Evolutionary conservation across 1,140 invertebrate genomes (phyloP), one percentile per base, ranked within the genome.

Genomic region (Aradophagus sp.): DNA sequence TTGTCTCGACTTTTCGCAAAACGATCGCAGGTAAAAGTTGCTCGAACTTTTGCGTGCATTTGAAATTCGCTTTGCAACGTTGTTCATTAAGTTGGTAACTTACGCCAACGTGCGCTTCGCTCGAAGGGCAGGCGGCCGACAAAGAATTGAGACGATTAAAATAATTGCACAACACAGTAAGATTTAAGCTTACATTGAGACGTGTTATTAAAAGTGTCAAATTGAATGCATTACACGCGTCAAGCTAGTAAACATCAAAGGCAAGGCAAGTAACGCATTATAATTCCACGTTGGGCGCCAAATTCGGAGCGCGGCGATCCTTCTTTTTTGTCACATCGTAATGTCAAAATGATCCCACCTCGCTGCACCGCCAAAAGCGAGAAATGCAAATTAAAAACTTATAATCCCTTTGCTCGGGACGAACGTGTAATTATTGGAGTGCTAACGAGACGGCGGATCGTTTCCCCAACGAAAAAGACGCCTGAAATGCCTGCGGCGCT

Each of bases 331-430:
- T 58, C 56, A 26, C 42, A 23, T 47, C 27, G 52, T 67, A 67
- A 73, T 73, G 63, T 73, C 63, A 63, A 63, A 73, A 73, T 73
- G 67, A 73, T 73, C n/a, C n/a, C n/a, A 53, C 56, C 50, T 36
- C 44, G 29, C 26, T 62, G 17, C 29, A 12, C 17, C 39, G 23
- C 58, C 70, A 68, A 73, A 65, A 67, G 47, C 68, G 59, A 71
- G 59, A 72, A 72, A 66, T 50, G 55, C 63, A 59, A 52, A 67
- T 66, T 73, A 73, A 73, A 73, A 73, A 65, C 39, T 59, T 56
- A 53, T 52, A 67, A 73, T 67, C 44, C 50, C 38, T 67, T 67
- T 66, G 58, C 70, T 53, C 59, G 31, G 44, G 63, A 68, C 63
- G 56, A 27, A 45, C 32, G 27, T 67, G 70, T 73, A 73, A 73